These are phyloP conservation scores for Lasiurus cinereus DNA, from an alignment of 2,113 vertebrate species.

Conservation along the genomic window DNA sequence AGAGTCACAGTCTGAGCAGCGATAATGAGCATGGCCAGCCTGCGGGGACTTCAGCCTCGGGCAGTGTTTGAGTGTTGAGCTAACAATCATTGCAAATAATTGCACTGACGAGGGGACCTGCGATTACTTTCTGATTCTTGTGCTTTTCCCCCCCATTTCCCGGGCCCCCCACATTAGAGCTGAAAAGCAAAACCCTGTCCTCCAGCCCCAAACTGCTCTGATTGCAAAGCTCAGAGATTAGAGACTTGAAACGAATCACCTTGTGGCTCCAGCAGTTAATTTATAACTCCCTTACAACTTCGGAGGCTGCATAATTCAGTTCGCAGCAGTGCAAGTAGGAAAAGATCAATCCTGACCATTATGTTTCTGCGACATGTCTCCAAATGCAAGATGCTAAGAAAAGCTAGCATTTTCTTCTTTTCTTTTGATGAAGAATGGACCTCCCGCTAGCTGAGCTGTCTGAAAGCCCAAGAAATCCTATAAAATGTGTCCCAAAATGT, in stretches of 20 bases:
- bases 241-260: constrained; percentile 36
- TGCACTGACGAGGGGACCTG: background rate
- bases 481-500: constrained; percentile 33
- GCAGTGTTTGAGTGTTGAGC: background rate
- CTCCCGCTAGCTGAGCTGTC: constrained; percentile 34
- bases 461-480: constrained; percentile 45
- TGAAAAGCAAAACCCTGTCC: background rate
- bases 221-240: background rate
- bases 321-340: constrained; percentile 18
- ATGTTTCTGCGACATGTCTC: constrained; percentile 43
- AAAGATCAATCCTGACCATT: constrained; percentile 53
- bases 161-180: background rate
- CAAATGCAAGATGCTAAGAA: background rate
- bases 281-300: constrained; percentile 60
- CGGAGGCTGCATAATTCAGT: constrained; percentile 67
- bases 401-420: constrained; percentile 57
- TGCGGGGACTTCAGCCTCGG: background rate
- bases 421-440: constrained; percentile 11
- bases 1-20: background rate
- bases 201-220: background rate
- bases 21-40: background rate
- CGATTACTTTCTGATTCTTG: background rate
- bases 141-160: background rate
- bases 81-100: background rate
- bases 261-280: constrained; percentile 52